These are phyloP conservation scores for Labeo catla DNA, from an alignment of 2,113 vertebrate species.

Conservation along the genomic window DNA sequence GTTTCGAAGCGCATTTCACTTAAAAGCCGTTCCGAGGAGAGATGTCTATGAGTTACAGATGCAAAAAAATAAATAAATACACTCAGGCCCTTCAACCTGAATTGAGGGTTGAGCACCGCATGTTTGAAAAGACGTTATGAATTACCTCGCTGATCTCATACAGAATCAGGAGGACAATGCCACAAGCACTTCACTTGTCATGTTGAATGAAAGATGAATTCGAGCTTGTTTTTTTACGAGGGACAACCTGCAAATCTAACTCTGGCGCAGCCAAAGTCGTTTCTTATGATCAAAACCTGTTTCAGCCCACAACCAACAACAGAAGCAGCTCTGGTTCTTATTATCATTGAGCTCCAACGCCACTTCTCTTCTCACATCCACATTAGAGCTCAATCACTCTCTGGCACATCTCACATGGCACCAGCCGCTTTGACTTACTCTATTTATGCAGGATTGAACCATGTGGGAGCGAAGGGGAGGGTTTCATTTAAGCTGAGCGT, in stretches of 20 bases:
- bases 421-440: conserved; percentile 72
- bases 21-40: conserved; percentile 17
- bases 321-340: conserved; percentile 79
- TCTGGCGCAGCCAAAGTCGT: conserved; percentile 17
- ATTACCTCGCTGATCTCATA: conserved; percentile 67
- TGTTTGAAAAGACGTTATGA: conserved; percentile 61
- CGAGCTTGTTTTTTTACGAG: conserved; percentile 17
- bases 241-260: conserved; percentile 55
- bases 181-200: conserved; percentile 59
- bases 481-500: conserved; percentile 66
- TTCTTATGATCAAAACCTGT: conserved; percentile 64
- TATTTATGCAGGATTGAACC: conserved; percentile 70
- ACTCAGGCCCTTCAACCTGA: conserved; percentile 32
- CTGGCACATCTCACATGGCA: conserved; percentile 76
- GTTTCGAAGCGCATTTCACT: conserved; percentile 30
- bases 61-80: conserved; percentile 35
- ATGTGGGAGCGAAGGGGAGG: conserved; percentile 61
- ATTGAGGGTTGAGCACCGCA: background rate
- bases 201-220: conserved; percentile 59
- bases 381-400: conserved; percentile 77
- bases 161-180: conserved; percentile 35
- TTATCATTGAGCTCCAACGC: conserved; percentile 71
- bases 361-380: conserved; percentile 73
- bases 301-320: conserved; percentile 67
- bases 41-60: conserved; percentile 39